A percentile compares a stretch with the other conserved stretches of the same genome.
These are phyloP conservation scores for Rotaria macrura DNA, from an alignment of 2,888 invertebrate genomes.

Conservation along the genomic window DNA sequence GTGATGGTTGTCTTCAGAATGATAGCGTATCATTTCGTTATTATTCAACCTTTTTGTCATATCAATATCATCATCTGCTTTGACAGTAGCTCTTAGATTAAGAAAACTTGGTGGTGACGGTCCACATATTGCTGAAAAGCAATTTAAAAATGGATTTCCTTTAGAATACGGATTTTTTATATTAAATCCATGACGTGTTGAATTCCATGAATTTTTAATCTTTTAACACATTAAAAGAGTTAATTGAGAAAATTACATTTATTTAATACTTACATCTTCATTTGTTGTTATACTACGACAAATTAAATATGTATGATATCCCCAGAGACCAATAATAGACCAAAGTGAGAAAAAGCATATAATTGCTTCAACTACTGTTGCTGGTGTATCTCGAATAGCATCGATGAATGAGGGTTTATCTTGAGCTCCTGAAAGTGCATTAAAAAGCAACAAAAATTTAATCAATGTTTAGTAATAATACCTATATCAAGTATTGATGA, in stretches of 20 bases:
- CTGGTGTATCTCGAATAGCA: constrained; percentile 76
- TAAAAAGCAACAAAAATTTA: too few relatives aligned
- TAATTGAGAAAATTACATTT: too few relatives aligned
- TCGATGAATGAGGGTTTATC: constrained; percentile 59
- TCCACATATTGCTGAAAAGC: constrained; percentile 4
- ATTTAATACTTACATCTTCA: constrained; percentile 74
- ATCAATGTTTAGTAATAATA: too few relatives aligned
- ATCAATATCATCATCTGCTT: not conserved
- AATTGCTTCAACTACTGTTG: constrained; percentile 68
- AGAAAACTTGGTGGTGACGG: not conserved
- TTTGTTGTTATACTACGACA: constrained; percentile 97
- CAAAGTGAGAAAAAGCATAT: constrained; percentile 95
- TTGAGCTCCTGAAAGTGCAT: not conserved
- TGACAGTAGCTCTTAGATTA: not conserved
- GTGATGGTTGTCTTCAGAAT: not conserved
- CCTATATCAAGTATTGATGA: too few relatives aligned
- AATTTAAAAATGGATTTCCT: not conserved
- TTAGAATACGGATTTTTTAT: not conserved
- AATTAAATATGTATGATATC: constrained; percentile 95
- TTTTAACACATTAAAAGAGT: not conserved
- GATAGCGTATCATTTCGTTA: not conserved
- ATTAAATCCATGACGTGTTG: not conserved
- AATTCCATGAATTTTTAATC: not conserved
- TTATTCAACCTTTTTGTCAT: not conserved
- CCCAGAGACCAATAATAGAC: constrained; percentile 94